Evolutionary conservation across 2,797 vertebrate species (phyloP).

Genomic region (Sebastes variabilis): DNA sequence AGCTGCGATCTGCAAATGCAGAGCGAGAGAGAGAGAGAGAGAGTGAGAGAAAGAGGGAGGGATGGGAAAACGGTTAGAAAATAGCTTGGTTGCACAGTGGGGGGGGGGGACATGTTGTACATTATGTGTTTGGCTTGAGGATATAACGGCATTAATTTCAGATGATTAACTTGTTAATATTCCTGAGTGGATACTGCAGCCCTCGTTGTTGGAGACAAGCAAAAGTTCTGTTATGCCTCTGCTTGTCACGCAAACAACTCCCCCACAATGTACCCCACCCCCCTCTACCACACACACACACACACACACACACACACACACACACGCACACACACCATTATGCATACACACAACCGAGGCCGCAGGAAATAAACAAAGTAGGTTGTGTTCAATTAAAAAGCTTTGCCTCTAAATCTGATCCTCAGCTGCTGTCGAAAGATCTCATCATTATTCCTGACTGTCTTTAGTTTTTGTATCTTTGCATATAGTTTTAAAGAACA

Average conservation of each 20-base stretch:
- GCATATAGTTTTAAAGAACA: not conserved
- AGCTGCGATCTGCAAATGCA: slow-evolving; percentile 66
- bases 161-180: slow-evolving; percentile 79
- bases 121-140: slow-evolving; percentile 63
- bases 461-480: not conserved
- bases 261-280: slow-evolving; percentile 1
- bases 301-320: not conserved
- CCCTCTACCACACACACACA: not conserved
- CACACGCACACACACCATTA: slow-evolving; percentile 22
- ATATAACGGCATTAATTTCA: slow-evolving; percentile 73
- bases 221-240: slow-evolving; percentile 54
- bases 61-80: slow-evolving; percentile 25
- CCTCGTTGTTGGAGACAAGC: slow-evolving; percentile 43
- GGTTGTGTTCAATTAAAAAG: slow-evolving; percentile 52
- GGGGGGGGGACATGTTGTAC: not conserved
- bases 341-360: slow-evolving; percentile 29
- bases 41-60: slow-evolving; percentile 13
- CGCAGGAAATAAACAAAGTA: slow-evolving; percentile 38
- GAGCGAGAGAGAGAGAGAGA: slow-evolving; percentile 31
- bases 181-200: slow-evolving; percentile 58
- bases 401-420: slow-evolving; percentile 37
- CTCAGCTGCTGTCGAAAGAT: slow-evolving; percentile 22
- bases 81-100: slow-evolving; percentile 34
- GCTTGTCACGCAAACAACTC: slow-evolving; percentile 60
- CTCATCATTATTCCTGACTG: not conserved